Percentiles rank a stretch among this genome's conserved stretches.
These are phyloP conservation scores for Lasiommata megera DNA, from an alignment of 2,888 invertebrate genomes.

Conservation along the genomic window DNA sequence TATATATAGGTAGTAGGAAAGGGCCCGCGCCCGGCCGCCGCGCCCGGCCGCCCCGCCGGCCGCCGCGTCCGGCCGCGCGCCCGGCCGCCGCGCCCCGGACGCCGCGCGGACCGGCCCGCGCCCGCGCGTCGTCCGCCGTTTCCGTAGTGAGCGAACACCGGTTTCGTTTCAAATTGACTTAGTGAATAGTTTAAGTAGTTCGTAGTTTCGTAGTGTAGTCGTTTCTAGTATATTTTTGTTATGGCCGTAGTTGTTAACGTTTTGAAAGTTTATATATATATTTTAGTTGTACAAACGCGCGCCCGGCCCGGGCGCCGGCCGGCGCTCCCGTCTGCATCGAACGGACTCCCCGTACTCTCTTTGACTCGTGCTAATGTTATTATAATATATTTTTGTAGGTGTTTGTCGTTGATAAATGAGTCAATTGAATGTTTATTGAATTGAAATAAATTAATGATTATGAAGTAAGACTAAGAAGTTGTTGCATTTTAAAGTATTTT, in stretches of 20 bases:
- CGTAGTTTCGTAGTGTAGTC: constrained; percentile 77
- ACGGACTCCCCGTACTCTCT: constrained; percentile 58
- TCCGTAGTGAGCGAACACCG: constrained; percentile 72
- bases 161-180: constrained; percentile 74
- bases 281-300: constrained; percentile 69
- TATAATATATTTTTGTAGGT: constrained; percentile 80
- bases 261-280: constrained; percentile 76
- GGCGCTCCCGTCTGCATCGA: constrained; percentile 32
- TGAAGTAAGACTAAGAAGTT: constrained; percentile 79
- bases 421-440: constrained; percentile 80
- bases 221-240: constrained; percentile 79
- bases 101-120: constrained; percentile 48
- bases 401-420: constrained; percentile 80
- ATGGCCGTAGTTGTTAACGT: constrained; percentile 80
- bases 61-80: constrained; percentile 43
- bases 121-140: constrained; percentile 49
- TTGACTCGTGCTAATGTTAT: constrained; percentile 76
- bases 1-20: constrained; percentile 70
- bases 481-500: constrained; percentile 81
- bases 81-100: constrained; percentile 45
- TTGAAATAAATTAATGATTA: constrained; percentile 75
- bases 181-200: constrained; percentile 75
- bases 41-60: constrained; percentile 21
- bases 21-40: constrained; percentile 43
- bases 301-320: constrained; percentile 26